Evolutionary conservation across 2,797 vertebrate species (phyloP).

Genomic region (Pipistrellus nathusii): DNA sequence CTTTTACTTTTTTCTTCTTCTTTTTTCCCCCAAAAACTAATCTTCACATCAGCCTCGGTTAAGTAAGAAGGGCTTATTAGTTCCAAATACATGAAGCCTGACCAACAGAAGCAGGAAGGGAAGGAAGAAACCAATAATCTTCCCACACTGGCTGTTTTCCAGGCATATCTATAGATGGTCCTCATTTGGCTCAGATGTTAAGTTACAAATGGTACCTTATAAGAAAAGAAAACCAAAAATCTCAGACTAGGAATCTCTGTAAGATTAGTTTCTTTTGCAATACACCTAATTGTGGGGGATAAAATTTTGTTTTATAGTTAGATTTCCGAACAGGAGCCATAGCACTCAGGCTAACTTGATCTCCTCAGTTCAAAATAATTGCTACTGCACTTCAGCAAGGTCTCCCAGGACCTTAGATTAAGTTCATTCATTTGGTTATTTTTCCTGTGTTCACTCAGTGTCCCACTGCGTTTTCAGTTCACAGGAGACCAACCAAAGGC

Average conservation of each 20-base stretch:
- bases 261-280: conserved; percentile 25
- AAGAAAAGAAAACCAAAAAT: background rate
- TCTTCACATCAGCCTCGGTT: conserved; percentile 2
- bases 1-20: background rate
- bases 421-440: conserved; percentile 56
- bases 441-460: conserved; percentile 54
- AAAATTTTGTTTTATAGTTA: conserved; percentile 3
- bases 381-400: background rate
- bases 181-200: conserved; percentile 9
- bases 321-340: background rate
- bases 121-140: conserved; percentile 29
- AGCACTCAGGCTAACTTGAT: background rate
- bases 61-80: conserved; percentile 9
- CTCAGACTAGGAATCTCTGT: background rate
- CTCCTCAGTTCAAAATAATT: conserved; percentile 28
- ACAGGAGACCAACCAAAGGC: conserved; percentile 48
- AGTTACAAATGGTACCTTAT: conserved; percentile 8
- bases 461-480: conserved; percentile 58
- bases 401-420: conserved; percentile 38
- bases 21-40: background rate
- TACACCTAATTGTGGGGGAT: background rate
- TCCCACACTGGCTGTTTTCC: background rate
- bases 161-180: background rate
- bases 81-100: background rate
- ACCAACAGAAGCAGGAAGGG: background rate